Conservation (phyloP, 2,113 vertebrate species). For the Engraulis encrasicolus region DNA sequence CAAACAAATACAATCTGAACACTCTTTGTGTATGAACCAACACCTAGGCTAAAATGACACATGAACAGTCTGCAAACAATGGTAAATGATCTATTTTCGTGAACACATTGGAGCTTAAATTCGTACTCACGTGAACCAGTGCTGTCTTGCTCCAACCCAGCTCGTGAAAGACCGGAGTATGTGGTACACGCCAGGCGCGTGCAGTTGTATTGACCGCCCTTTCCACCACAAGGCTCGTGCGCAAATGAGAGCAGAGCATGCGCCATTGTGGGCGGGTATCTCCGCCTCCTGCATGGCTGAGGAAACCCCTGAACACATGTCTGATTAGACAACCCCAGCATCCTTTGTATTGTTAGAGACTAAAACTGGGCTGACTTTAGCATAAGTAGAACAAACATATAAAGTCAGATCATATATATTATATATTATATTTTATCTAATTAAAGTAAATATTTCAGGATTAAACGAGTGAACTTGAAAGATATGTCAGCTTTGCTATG, state of each 20-base stretch:
- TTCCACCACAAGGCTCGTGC: slow-evolving; percentile 49
- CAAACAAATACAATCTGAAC: too few species aligned
- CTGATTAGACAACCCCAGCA: background rate
- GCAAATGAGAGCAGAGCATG: slow-evolving; percentile 56
- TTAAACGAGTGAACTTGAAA: too few species aligned
- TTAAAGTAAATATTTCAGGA: background rate
- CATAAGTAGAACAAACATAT: background rate
- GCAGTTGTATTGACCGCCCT: slow-evolving; percentile 66
- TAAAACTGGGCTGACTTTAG: background rate
- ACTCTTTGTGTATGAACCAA: background rate
- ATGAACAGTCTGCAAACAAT: background rate
- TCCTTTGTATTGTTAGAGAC: background rate
- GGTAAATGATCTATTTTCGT: background rate
- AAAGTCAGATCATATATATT: background rate
- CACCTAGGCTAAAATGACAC: too few species aligned
- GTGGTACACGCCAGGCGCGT: slow-evolving; percentile 38
- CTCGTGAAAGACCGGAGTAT: background rate
- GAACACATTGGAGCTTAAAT: background rate
- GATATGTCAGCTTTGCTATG: too few species aligned
- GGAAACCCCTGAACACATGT: slow-evolving; percentile 7
- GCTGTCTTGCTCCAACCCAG: background rate
- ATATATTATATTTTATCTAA: background rate
- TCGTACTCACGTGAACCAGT: background rate
- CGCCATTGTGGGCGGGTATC: slow-evolving; percentile 61
- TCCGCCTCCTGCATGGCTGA: slow-evolving; percentile 53